A percentile compares a stretch with the other conserved stretches of the same genome.
phyloP scores from a whole-genome alignment of 2,113 vertebrate genomes.

The Diphyllodes magnificus region DNA sequence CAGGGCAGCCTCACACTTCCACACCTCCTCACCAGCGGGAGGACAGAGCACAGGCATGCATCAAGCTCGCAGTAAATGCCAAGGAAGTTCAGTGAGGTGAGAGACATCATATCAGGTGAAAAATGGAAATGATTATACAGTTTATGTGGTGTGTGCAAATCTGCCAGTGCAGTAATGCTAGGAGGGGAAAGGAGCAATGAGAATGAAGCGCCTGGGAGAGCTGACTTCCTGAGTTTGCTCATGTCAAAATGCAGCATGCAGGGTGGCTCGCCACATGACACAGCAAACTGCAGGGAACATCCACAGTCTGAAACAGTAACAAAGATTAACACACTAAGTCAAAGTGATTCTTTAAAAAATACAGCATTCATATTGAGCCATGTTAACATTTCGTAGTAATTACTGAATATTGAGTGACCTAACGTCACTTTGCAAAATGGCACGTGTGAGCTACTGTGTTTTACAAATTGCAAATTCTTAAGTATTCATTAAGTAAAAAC shows the following conservation, averaged over 20 bases:
- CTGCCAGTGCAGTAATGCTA: neutral
- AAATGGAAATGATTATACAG: neutral
- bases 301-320: neutral
- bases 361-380: neutral
- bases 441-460: neutral
- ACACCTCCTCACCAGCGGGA: neutral
- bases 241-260: neutral
- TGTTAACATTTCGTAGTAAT: neutral
- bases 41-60: neutral
- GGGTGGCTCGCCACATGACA: rapidly evolving
- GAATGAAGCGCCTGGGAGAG: neutral
- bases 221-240: neutral
- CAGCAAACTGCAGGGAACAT: neutral
- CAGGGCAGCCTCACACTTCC: neutral
- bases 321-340: neutral
- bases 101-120: neutral
- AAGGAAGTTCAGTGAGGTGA: neutral
- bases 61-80: neutral
- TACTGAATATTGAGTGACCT: neutral
- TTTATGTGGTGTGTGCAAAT: neutral
- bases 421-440: neutral
- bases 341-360: neutral
- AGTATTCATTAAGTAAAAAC: neutral
- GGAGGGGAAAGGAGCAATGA: neutral
- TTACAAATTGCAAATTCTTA: neutral